Conservation (phyloP, 1,140 invertebrate species). For the Drosophila repletoides region DNA sequence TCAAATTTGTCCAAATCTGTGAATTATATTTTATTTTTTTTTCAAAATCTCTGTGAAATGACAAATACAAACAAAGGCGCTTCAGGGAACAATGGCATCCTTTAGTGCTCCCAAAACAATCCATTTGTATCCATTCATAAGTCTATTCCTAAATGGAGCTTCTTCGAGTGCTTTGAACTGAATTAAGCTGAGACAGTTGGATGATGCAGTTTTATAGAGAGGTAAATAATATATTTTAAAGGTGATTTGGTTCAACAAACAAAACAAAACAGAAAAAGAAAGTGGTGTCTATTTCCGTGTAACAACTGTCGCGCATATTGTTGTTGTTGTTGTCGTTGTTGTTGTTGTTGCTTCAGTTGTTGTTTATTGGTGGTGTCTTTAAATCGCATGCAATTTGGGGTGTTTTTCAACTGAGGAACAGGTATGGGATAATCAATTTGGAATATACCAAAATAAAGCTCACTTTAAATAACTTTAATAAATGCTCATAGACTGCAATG, state of each 20-base stretch:
- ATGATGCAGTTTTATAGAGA: background rate
- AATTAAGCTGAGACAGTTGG: background rate
- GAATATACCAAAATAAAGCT: conserved; percentile 36
- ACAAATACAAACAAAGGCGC: conserved; percentile 51
- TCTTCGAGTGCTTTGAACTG: background rate
- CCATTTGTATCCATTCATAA: conserved; percentile 7
- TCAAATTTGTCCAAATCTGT: conserved; percentile 43
- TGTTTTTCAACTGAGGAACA: conserved; percentile 64
- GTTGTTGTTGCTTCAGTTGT: conserved; percentile 25
- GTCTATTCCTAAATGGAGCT: conserved; percentile 11
- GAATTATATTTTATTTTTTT: conserved; percentile 2
- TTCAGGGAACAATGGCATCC: conserved; percentile 48
- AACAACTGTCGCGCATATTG: conserved; percentile 35
- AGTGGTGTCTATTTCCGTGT: conserved; percentile 8
- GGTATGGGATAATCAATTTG: conserved; percentile 75
- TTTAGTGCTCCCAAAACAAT: conserved; percentile 24
- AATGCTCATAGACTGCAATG: no score
- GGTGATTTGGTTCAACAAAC: conserved; percentile 1
- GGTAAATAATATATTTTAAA: conserved; percentile 22
- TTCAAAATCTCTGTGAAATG: conserved; percentile 31
- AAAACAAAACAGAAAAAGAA: background rate
- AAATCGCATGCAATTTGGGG: conserved; percentile 66
- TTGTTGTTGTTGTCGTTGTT: conserved; percentile 6
- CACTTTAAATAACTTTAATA: conserved; percentile 4
- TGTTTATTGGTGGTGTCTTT: conserved; percentile 69